Evolutionary conservation across 2,797 vertebrate genomes (phyloP), one percentile per base, ranked within the genome.

Genomic region (Clarias laeviceps): DNA sequence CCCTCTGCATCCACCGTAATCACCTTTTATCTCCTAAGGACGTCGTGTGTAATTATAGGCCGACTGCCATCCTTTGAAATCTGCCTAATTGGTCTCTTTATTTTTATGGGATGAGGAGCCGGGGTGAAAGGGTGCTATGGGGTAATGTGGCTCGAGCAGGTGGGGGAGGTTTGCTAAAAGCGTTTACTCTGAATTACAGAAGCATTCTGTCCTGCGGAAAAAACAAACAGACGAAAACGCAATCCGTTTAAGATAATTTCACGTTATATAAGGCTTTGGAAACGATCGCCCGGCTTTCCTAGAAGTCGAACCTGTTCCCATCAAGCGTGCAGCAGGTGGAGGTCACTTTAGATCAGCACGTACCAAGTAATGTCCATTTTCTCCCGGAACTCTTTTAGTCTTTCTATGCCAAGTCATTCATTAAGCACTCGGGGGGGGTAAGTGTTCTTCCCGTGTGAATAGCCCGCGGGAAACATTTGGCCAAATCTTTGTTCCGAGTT

Each of bases 1-100:
- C 82, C 77, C 80, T n/a, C 50, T 85, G 82, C 87, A 87, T 86
- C 89, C 88, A 90, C 89, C 85, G 85, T 92, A 93, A 94, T 93
- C 92, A 92, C 91, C 91, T 92, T 93, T 92, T 93, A 94, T 94
- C 93, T 94, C 88, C 91, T 82, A 89, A 91, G 91, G 91, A 94
- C 91, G 94, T 94, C 92, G 91, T 91, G 90, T 93, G 91, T 92
- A 93, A 94, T 96, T 95, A 95, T 88, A 89, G 91, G 91, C 87
- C 87, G 90, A 84, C 92, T 92, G 92, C 90, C 91, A 89, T 94
- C 94, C 93, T 94, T 92, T 94, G 93, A 95, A 95, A 95, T 95
- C 92, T 94, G 94, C 94, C 94, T 95, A 95, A 95, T 95, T 95
- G 94, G 92, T 93, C 89, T 87, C 87, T 95, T 93, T 91, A 91